A percentile compares a stretch with the other conserved stretches of the same genome.
These are phyloP conservation scores for Papilio machaon DNA, from an alignment of 1,140 invertebrate genomes.

Conservation along the genomic window DNA sequence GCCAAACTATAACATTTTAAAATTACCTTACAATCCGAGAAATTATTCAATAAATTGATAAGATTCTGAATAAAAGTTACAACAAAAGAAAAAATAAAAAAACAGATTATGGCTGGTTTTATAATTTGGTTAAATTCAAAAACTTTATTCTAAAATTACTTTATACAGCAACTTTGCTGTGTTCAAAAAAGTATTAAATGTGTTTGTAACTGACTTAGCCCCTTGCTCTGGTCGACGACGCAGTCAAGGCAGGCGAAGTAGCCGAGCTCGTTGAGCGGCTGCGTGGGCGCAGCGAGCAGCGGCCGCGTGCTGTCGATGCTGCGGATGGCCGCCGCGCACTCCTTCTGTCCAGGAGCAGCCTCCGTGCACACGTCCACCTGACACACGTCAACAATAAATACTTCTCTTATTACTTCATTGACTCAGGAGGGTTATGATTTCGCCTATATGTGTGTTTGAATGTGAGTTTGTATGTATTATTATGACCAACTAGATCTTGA, in stretches of 20 bases:
- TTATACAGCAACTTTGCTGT: conserved; percentile 40
- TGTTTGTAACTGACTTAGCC: conserved; percentile 81
- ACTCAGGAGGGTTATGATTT: too few relatives aligned
- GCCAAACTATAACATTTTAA: too few relatives aligned
- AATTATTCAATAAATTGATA: too few relatives aligned
- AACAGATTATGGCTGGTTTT: too few relatives aligned
- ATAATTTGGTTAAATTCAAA: too few relatives aligned
- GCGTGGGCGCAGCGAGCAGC: conserved; percentile 92
- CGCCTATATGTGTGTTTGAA: too few relatives aligned
- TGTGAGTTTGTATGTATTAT: too few relatives aligned
- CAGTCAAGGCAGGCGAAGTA: conserved; percentile 98
- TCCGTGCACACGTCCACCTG: conserved; percentile 90
- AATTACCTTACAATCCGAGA: too few relatives aligned
- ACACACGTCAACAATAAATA: not conserved
- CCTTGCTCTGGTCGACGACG: conserved; percentile 97
- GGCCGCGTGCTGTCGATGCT: conserved; percentile 93
- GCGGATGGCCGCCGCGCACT: conserved; percentile 97
- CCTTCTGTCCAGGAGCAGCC: conserved; percentile 94
- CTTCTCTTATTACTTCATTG: not conserved
- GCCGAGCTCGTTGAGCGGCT: conserved; percentile 93
- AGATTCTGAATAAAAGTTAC: too few relatives aligned
- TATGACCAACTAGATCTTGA: too few relatives aligned
- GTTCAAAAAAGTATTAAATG: conserved; percentile 26
- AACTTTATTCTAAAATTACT: too few relatives aligned
- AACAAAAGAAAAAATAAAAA: too few relatives aligned